A percentile compares a stretch with the other conserved stretches of the same genome.
phyloP scores from a whole-genome alignment of 2,888 invertebrate genomes.

The Polyommatus iphigenia region DNA sequence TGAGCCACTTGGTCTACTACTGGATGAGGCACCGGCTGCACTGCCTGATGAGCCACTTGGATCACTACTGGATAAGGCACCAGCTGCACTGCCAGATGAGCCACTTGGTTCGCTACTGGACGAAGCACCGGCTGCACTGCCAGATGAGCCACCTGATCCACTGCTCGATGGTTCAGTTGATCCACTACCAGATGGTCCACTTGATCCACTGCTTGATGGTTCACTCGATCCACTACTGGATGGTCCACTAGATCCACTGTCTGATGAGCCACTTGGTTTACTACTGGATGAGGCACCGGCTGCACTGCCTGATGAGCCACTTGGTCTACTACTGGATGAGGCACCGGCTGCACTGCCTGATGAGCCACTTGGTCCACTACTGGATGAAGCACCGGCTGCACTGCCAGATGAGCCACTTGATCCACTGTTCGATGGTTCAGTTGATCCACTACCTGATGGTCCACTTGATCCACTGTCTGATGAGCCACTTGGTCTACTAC shows the following conservation, averaged over 20 bases:
- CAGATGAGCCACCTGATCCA: neutral
- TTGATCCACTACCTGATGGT: neutral
- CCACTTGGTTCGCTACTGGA: neutral
- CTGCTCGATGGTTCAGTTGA: too few relatives aligned
- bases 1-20: slow-evolving; percentile 5
- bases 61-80: neutral
- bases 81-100: neutral
- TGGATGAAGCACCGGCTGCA: slow-evolving; percentile 20
- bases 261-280: slow-evolving; percentile 36
- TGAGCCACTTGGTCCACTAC: neutral
- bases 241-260: slow-evolving; percentile 22
- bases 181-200: too few relatives aligned
- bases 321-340: slow-evolving; percentile 31
- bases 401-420: neutral
- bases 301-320: slow-evolving; percentile 33
- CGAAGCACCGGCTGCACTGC: neutral
- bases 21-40: slow-evolving; percentile 13
- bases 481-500: neutral
- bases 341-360: neutral
- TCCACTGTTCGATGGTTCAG: neutral
- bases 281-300: neutral
- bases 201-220: neutral
- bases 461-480: neutral
- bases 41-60: neutral
- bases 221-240: slow-evolving; percentile 17